Conservation (phyloP, 2,888 invertebrate genomes). For the Seira sanloemensis region DNA sequence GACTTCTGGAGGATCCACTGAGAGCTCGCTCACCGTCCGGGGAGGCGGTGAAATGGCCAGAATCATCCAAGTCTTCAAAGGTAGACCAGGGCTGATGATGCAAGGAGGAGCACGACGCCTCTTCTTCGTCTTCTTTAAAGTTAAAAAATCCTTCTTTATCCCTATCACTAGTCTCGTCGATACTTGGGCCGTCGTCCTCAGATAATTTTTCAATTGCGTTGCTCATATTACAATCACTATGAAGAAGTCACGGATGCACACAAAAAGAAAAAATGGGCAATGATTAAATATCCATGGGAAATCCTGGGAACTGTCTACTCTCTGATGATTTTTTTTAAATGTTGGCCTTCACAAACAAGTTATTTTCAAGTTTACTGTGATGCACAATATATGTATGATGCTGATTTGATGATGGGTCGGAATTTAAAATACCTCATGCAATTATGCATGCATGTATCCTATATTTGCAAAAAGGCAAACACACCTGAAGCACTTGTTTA, state of each 20-base stretch:
- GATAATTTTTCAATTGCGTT: conserved; percentile 7
- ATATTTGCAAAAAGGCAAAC: background rate
- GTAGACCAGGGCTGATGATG: conserved; percentile 46
- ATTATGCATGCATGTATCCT: too few species aligned
- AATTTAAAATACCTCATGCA: background rate
- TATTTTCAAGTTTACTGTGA: background rate
- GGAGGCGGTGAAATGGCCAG: conserved; percentile 70
- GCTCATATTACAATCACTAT: conserved; percentile 29
- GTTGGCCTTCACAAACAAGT: background rate
- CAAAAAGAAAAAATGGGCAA: background rate
- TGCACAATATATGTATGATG: background rate
- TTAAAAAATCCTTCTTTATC: conserved; percentile 47
- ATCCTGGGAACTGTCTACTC: too few species aligned
- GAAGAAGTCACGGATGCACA: background rate
- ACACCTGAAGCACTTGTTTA: conserved; percentile 4
- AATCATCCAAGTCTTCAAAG: conserved; percentile 64
- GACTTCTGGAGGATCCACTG: conserved; percentile 56
- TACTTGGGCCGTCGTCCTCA: conserved; percentile 48
- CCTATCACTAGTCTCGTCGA: conserved; percentile 22
- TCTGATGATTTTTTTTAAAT: too few species aligned
- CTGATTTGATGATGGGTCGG: background rate
- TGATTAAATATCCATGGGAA: conserved; percentile 1
- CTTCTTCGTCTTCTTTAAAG: conserved; percentile 47
- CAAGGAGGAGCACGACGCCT: conserved; percentile 22
- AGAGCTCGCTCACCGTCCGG: conserved; percentile 59